Conservation (phyloP, 2,888 invertebrate species). For the Ormyrus rosae region DNA sequence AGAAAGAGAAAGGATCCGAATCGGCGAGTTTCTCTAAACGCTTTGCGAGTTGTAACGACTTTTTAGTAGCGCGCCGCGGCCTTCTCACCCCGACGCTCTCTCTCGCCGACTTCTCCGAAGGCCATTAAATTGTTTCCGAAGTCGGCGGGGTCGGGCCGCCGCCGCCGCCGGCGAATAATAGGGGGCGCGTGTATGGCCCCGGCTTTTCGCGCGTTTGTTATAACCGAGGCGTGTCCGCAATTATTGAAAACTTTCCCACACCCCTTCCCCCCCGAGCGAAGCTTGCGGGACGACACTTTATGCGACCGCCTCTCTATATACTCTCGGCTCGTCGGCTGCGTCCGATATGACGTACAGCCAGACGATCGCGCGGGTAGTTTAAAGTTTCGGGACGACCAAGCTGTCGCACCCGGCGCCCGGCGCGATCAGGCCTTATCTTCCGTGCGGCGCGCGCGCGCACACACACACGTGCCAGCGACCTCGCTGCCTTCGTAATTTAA, state of each 20-base stretch:
- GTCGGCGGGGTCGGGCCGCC: constrained; percentile 54
- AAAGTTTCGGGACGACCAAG: constrained; percentile 30
- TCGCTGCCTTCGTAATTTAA: constrained; percentile 49
- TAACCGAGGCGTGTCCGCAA: constrained; percentile 64
- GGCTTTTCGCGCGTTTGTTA: constrained; percentile 64
- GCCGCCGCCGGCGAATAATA: constrained; percentile 65
- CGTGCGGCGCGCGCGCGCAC: background rate
- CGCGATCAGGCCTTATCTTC: background rate
- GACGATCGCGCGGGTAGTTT: constrained; percentile 25
- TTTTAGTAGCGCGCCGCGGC: constrained; percentile 62
- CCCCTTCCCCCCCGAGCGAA: too few species aligned
- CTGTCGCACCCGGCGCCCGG: constrained; percentile 9
- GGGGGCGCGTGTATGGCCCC: constrained; percentile 61
- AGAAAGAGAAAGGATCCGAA: constrained; percentile 58
- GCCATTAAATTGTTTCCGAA: constrained; percentile 69
- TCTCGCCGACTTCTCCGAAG: constrained; percentile 62
- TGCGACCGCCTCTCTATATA: constrained; percentile 8
- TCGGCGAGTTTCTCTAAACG: constrained; percentile 60
- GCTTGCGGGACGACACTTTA: constrained; percentile 13
- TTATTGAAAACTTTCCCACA: constrained; percentile 68
- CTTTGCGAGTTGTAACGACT: constrained; percentile 69
- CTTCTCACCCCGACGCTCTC: constrained; percentile 29
- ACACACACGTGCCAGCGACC: background rate
- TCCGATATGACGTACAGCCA: constrained; percentile 4
- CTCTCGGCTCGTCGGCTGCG: background rate